These are phyloP conservation scores for Trachemys scripta DNA, from an alignment of 2,113 vertebrate genomes.

Conservation along the genomic window DNA sequence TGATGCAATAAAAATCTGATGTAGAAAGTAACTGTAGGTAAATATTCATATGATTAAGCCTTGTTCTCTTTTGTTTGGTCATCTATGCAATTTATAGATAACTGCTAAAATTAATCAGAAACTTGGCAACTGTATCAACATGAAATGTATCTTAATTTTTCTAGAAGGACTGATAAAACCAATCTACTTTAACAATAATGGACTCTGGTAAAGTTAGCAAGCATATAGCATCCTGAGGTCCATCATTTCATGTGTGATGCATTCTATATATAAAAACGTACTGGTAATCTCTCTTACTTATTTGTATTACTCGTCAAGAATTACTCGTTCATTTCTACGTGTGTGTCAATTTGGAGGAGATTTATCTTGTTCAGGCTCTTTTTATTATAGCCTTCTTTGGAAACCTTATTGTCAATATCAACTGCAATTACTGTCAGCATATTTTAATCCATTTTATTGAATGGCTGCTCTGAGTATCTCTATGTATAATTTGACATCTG, in stretches of 20 bases:
- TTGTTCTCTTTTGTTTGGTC: neutral
- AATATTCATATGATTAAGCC: neutral
- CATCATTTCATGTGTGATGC: neutral
- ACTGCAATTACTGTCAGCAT: neutral
- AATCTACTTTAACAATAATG: neutral
- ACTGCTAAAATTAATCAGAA: constrained; percentile 19
- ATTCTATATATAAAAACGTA: neutral
- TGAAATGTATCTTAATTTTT: neutral
- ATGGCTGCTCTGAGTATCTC: neutral
- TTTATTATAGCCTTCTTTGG: neutral
- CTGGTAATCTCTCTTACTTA: neutral
- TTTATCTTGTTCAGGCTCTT: neutral
- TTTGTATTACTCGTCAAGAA: neutral
- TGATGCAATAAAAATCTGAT: constrained; percentile 28
- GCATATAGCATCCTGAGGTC: neutral
- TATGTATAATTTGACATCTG: neutral
- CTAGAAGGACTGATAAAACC: neutral
- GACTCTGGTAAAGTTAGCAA: neutral
- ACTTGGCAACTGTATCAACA: neutral
- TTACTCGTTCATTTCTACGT: neutral
- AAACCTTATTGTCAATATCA: neutral
- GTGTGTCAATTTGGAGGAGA: neutral
- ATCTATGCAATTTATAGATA: constrained; percentile 12
- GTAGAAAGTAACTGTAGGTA: constrained; percentile 28
- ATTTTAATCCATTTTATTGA: fast-evolving